Evolutionary conservation across 2,113 vertebrate genomes (phyloP).

Genomic region (Eudyptes chrysolophus): DNA sequence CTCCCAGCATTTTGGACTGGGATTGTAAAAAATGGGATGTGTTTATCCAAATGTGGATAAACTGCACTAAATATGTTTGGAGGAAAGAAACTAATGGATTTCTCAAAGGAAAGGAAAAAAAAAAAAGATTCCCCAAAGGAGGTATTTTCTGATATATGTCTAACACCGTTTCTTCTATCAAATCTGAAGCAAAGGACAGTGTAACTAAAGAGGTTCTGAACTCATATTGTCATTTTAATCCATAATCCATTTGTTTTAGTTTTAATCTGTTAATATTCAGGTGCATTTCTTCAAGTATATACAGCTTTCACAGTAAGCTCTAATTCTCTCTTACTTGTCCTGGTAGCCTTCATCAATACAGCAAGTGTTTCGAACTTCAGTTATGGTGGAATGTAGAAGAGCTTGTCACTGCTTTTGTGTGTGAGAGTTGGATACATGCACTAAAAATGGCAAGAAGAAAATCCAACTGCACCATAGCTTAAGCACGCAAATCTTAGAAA

Average conservation of each 20-base stretch:
- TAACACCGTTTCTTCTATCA: background rate
- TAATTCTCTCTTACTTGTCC: background rate
- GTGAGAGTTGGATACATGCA: rapidly evolving
- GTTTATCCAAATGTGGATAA: background rate
- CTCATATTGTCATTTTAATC: background rate
- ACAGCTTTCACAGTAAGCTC: background rate
- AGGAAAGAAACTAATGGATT: background rate
- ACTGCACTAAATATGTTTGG: background rate
- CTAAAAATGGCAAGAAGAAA: background rate
- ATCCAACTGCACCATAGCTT: background rate
- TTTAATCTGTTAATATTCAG: background rate
- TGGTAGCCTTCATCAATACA: background rate
- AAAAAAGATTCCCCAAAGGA: background rate
- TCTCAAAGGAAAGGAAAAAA: background rate
- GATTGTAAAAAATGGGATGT: background rate
- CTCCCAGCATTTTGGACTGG: background rate
- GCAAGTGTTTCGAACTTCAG: background rate
- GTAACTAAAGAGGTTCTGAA: background rate
- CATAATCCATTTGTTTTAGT: background rate
- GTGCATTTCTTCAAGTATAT: background rate
- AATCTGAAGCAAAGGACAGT: background rate
- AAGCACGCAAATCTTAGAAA: background rate
- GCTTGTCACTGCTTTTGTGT: background rate
- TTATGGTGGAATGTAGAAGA: background rate
- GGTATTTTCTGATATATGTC: background rate